Evolutionary conservation across 92 coral and sea anemone genomes (phyloP).

Genomic region (Montipora capitata): DNA sequence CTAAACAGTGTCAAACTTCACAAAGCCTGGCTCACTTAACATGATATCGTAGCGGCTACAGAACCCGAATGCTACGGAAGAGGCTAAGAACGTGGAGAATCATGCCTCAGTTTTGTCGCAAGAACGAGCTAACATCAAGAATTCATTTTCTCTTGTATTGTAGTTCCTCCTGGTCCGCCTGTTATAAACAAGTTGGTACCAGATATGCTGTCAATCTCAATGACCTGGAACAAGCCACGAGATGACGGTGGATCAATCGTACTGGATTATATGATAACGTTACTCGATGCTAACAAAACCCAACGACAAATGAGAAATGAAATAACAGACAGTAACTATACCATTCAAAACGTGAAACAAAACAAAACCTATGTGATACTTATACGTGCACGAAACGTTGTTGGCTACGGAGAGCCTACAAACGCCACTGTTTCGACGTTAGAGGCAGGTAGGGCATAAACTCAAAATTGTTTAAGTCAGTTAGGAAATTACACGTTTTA

Average conservation of each 20-base stretch:
- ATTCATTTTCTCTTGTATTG: not conserved
- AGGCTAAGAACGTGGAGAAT: too few species aligned
- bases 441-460: constrained; percentile 1
- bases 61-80: too few species aligned
- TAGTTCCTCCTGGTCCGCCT: not conserved
- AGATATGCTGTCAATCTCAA: not conserved
- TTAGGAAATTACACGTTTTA: too few species aligned
- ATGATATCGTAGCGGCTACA: too few species aligned
- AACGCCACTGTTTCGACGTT: constrained; percentile 22
- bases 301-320: not conserved
- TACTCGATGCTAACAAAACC: not conserved
- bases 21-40: too few species aligned
- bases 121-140: too few species aligned
- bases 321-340: not conserved
- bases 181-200: not conserved
- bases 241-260: not conserved
- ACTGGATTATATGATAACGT: not conserved
- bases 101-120: too few species aligned
- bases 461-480: not conserved
- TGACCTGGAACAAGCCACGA: not conserved
- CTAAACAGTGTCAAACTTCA: too few species aligned
- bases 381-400: not conserved
- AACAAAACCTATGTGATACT: constrained; percentile 5
- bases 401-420: constrained; percentile 12
- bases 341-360: not conserved